Conservation (phyloP, 2,888 invertebrate genomes). For the Mythimna lalbum region DNA sequence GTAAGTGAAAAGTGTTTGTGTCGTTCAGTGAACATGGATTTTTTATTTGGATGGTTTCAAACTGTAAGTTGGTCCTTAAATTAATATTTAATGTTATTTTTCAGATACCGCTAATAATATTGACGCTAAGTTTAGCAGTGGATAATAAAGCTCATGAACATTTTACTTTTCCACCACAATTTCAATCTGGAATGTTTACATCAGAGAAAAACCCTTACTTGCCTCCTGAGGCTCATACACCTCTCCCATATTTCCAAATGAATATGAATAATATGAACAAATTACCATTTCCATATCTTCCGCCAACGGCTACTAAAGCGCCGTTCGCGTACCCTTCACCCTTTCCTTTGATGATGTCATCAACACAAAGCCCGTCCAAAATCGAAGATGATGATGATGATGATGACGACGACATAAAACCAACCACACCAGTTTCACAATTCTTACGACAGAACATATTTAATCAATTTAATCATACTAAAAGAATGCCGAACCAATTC, state of each 20-base stretch:
- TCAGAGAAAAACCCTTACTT: constrained; percentile 83
- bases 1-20: constrained; percentile 83
- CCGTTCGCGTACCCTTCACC: constrained; percentile 78
- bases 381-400: constrained; percentile 76
- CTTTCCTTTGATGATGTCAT: constrained; percentile 78
- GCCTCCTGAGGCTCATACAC: constrained; percentile 82
- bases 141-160: constrained; percentile 77
- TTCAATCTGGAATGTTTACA: constrained; percentile 75
- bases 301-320: constrained; percentile 80
- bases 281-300: constrained; percentile 80
- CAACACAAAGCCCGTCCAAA: constrained; percentile 74
- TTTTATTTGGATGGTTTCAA: constrained; percentile 66
- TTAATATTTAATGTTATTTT: constrained; percentile 67
- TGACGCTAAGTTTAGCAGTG: constrained; percentile 72
- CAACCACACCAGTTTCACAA: constrained; percentile 59
- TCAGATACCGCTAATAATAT: constrained; percentile 81
- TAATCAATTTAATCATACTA: constrained; percentile 67
- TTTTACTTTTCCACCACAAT: constrained; percentile 81
- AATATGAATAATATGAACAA: constrained; percentile 82
- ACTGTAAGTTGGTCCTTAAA: constrained; percentile 69
- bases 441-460: constrained; percentile 57
- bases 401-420: constrained; percentile 67
- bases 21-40: constrained; percentile 63
- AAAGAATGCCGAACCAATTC: constrained; percentile 62
- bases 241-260: constrained; percentile 79